Evolutionary conservation across 2,888 invertebrate genomes (phyloP).

Genomic region (Magallana nippona): DNA sequence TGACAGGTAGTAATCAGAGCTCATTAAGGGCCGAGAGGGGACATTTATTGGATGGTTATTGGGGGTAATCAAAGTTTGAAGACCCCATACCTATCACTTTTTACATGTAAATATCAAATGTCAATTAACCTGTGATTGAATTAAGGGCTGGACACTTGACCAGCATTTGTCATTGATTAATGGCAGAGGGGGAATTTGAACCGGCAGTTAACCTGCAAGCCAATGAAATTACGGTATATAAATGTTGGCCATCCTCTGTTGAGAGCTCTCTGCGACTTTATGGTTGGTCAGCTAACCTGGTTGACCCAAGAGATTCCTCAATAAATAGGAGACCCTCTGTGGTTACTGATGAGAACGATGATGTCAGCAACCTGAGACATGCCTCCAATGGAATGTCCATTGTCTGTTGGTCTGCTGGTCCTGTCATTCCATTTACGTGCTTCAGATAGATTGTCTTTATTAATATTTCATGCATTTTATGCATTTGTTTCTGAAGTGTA

Average conservation of each 20-base stretch:
- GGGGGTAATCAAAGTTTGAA: constrained; percentile 37
- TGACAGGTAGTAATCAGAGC: constrained; percentile 35
- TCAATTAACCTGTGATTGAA: constrained; percentile 42
- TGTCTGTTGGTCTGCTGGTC: neutral
- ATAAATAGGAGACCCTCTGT: constrained; percentile 4
- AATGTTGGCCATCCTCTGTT: neutral
- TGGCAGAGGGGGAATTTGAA: constrained; percentile 24
- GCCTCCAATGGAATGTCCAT: neutral
- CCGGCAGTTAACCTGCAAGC: neutral
- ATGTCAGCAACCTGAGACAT: neutral
- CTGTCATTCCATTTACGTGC: too few relatives aligned
- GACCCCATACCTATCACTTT: constrained; percentile 13
- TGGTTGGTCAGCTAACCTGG: neutral
- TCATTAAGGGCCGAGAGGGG: constrained; percentile 17
- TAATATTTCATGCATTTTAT: too few relatives aligned
- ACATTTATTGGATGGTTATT: constrained; percentile 32
- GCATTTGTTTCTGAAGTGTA: too few relatives aligned
- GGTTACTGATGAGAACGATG: neutral
- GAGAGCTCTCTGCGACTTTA: neutral
- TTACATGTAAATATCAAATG: constrained; percentile 27
- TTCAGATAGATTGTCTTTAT: too few relatives aligned
- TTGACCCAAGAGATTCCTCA: neutral
- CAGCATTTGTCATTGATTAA: constrained; percentile 35
- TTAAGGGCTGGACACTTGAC: constrained; percentile 29
- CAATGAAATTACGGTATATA: constrained; percentile 18